A percentile compares a stretch with the other conserved stretches of the same genome.
Evolutionary conservation across 35 echinoderm and acorn worm genomes (phyloP).

Genomic region (Stichopus chloronotus): DNA sequence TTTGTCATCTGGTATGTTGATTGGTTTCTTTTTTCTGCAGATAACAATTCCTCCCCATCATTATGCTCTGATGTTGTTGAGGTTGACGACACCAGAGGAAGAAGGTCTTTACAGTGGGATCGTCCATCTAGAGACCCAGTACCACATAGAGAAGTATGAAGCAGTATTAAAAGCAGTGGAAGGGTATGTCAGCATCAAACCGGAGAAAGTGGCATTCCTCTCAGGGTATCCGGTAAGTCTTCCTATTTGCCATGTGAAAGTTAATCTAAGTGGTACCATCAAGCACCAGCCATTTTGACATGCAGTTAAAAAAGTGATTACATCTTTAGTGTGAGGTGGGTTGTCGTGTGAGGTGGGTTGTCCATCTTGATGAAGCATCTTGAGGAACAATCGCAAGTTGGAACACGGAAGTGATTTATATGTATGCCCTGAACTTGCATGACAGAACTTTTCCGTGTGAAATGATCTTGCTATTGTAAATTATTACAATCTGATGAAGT

Average conservation of each 20-base stretch:
- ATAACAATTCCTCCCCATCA: constrained; percentile 80
- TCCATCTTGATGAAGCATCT: background rate
- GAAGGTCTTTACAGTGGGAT: constrained; percentile 79
- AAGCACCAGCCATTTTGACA: background rate
- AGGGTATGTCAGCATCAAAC: constrained; percentile 76
- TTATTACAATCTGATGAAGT: too few species aligned
- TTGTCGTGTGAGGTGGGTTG: too few species aligned
- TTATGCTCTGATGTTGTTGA: constrained; percentile 76
- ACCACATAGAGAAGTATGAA: constrained; percentile 59
- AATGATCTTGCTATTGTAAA: too few species aligned
- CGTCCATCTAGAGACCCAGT: constrained; percentile 71
- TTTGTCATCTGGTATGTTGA: too few species aligned
- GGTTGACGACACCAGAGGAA: constrained; percentile 62
- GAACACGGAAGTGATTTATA: too few species aligned
- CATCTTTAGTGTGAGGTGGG: background rate
- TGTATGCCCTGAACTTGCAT: too few species aligned
- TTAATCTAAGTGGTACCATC: background rate
- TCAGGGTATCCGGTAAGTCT: constrained; percentile 88
- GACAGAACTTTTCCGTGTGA: too few species aligned
- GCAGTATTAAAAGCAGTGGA: constrained; percentile 81
- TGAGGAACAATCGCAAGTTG: background rate
- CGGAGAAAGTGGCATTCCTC: constrained; percentile 77
- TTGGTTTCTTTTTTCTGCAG: constrained; percentile 21
- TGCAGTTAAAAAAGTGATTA: background rate
- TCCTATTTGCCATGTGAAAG: too few species aligned